Evolutionary conservation across 2,113 vertebrate species (phyloP).

Genomic region (Sula dactylatra): DNA sequence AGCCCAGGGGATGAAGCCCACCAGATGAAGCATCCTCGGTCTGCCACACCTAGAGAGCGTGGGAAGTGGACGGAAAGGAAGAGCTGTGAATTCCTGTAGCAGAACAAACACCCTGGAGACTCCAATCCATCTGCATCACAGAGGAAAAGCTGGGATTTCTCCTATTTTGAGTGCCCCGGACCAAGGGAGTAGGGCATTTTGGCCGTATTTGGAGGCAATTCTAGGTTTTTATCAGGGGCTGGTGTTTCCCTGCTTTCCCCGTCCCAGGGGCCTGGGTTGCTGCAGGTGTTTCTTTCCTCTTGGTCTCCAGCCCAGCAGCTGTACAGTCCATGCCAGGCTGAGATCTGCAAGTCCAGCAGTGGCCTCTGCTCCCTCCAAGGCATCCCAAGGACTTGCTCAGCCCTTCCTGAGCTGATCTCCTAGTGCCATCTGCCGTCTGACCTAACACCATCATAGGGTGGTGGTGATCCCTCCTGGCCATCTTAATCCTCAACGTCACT

Average conservation of each 20-base stretch:
- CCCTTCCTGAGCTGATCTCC: not conserved
- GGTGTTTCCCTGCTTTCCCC: not conserved
- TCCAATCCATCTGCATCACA: not conserved
- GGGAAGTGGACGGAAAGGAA: not conserved
- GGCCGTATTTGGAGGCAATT: not conserved
- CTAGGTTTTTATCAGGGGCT: not conserved
- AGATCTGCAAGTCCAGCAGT: not conserved
- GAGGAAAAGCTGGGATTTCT: not conserved
- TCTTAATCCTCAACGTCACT: not conserved
- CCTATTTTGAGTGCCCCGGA: not conserved
- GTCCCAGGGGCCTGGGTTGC: not conserved
- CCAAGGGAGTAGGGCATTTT: not conserved
- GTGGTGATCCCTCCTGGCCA: not conserved
- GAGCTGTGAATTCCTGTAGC: not conserved
- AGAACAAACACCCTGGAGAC: not conserved
- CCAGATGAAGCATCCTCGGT: not conserved
- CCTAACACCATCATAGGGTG: rapidly evolving
- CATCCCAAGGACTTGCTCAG: rapidly evolving
- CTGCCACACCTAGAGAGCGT: not conserved
- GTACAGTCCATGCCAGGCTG: rapidly evolving
- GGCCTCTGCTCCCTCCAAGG: not conserved
- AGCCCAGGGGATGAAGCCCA: not conserved
- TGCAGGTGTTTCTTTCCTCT: not conserved
- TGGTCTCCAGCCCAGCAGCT: not conserved
- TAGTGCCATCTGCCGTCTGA: not conserved